These are phyloP conservation scores for Halcyon senegalensis DNA, from an alignment of 2,113 vertebrate genomes.

Conservation along the genomic window DNA sequence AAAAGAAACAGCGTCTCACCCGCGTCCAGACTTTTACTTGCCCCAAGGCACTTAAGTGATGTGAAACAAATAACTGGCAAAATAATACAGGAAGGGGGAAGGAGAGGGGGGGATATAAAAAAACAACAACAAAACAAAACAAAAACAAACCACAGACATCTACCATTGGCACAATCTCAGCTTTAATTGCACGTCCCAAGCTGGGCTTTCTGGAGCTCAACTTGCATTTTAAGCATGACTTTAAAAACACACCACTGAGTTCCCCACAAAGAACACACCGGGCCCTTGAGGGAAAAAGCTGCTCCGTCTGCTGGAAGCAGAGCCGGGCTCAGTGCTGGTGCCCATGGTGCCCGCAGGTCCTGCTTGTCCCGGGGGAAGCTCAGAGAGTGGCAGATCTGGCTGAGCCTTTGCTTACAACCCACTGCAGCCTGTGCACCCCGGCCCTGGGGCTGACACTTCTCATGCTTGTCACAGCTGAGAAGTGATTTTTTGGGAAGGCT, in stretches of 20 bases:
- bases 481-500: constrained; percentile 43
- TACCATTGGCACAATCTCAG: neutral
- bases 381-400: neutral
- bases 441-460: neutral
- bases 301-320: neutral
- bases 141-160: neutral
- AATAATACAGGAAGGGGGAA: neutral
- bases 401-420: neutral
- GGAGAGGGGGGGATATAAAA: accelerated
- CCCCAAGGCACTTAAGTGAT: neutral
- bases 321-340: neutral
- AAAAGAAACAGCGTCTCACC: neutral
- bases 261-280: neutral
- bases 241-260: neutral
- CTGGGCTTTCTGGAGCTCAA: neutral
- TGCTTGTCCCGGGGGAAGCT: neutral
- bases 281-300: neutral
- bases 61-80: neutral
- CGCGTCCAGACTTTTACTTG: neutral
- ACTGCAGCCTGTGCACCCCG: neutral
- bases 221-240: neutral
- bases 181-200: neutral
- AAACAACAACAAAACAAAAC: too few species aligned
- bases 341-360: neutral
- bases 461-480: constrained; percentile 37